Percentiles rank a stretch among this genome's conserved stretches.
phyloP scores from a whole-genome alignment of 2,888 invertebrate species.

The Acanthosoma haemorrhoidale region DNA sequence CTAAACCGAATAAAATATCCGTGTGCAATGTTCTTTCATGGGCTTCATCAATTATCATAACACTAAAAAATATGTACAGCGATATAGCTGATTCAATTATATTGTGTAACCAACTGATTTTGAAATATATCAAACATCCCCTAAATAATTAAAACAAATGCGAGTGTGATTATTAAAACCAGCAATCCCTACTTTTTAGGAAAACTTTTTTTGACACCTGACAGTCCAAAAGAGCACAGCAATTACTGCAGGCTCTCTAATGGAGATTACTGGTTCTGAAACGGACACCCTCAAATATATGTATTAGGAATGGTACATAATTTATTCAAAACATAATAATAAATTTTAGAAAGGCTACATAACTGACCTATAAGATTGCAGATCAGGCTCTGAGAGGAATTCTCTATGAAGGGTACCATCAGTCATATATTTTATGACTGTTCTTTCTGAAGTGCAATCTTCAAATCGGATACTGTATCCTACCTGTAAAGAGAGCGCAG shows the following conservation, averaged over 20 bases:
- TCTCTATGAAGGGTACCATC: constrained; percentile 97
- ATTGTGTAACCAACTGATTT: background rate
- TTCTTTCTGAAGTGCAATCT: constrained; percentile 96
- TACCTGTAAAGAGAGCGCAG: constrained; percentile 49
- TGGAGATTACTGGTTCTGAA: no score
- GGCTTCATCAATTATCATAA: constrained; percentile 99
- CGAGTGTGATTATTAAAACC: background rate
- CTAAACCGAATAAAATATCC: constrained; percentile 94
- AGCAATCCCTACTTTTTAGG: background rate
- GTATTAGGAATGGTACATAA: background rate
- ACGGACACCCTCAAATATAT: no score
- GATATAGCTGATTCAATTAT: background rate
- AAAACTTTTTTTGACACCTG: no score
- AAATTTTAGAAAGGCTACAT: constrained; percentile 42
- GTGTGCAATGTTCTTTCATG: constrained; percentile 98
- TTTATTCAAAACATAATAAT: background rate
- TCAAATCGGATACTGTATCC: constrained; percentile 89
- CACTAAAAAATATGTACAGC: constrained; percentile 53
- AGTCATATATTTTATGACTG: constrained; percentile 97
- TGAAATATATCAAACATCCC: background rate
- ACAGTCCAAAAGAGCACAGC: no score
- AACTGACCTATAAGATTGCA: constrained; percentile 78
- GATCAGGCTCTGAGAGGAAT: constrained; percentile 93
- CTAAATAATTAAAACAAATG: background rate
- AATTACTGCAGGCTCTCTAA: no score